phyloP scores from a whole-genome alignment of 2,797 vertebrate species.

The Morus bassanus region DNA sequence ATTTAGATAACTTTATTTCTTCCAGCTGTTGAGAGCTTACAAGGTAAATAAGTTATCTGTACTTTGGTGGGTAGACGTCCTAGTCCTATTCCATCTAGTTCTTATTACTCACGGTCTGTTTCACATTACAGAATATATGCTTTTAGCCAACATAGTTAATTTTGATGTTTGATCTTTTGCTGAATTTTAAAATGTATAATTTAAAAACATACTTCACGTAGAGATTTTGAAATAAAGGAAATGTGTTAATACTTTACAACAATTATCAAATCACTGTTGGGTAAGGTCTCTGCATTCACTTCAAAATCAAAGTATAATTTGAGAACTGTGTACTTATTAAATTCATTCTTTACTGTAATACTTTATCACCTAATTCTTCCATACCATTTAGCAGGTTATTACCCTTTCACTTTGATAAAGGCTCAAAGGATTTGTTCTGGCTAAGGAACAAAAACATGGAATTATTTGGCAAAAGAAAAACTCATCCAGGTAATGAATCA shows the following conservation, averaged over 20 bases:
- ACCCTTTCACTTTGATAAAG: conserved; percentile 59
- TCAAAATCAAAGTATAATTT: conserved; percentile 43
- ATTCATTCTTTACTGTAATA: conserved; percentile 19
- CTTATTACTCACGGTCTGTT: conserved; percentile 29
- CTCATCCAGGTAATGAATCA: conserved; percentile 25
- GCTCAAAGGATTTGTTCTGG: conserved; percentile 56
- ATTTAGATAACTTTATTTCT: conserved; percentile 40
- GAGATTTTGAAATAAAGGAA: conserved; percentile 38
- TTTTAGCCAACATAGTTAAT: conserved; percentile 31
- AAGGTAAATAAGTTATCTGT: conserved; percentile 49
- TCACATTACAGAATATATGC: conserved; percentile 32
- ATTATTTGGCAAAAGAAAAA: conserved; percentile 37
- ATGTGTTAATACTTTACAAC: conserved; percentile 47
- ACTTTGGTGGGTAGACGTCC: not conserved
- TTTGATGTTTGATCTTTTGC: conserved; percentile 42
- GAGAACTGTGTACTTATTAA: conserved; percentile 21
- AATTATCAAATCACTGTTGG: conserved; percentile 23
- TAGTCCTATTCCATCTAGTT: conserved; percentile 10
- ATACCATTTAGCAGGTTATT: conserved; percentile 28
- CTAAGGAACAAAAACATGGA: conserved; percentile 36
- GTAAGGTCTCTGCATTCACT: not conserved
- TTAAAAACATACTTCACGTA: conserved; percentile 10
- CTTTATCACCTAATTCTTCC: conserved; percentile 54
- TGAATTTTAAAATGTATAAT: conserved; percentile 31
- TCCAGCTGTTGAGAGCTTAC: conserved; percentile 15